Conservation (phyloP, 1,140 invertebrate species). For the Leptoteleia sp. region DNA sequence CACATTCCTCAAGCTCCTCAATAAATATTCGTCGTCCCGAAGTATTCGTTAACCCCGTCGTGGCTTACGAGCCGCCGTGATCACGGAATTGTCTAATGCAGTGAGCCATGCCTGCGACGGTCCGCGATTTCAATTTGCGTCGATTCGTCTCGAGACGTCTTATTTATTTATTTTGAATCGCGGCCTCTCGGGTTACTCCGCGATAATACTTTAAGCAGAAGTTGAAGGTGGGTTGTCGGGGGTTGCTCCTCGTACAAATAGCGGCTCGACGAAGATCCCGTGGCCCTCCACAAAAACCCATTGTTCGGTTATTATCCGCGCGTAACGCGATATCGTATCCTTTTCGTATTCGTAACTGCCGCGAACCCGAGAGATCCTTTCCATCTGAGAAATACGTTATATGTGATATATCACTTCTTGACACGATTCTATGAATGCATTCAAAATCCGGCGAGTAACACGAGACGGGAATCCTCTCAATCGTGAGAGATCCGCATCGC, state of each 20-base stretch:
- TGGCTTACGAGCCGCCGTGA: neutral
- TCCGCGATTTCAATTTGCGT: conserved; percentile 34
- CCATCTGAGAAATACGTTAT: conserved; percentile 56
- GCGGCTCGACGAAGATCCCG: too few species aligned
- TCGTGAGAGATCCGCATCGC: conserved; percentile 60
- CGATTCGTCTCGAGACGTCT: conserved; percentile 43
- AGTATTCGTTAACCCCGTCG: conserved; percentile 24
- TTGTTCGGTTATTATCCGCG: conserved; percentile 74
- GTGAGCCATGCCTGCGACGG: neutral
- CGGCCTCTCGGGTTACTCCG: conserved; percentile 68
- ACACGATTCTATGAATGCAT: conserved; percentile 63
- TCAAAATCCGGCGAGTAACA: conserved; percentile 59
- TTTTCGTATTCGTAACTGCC: conserved; percentile 60
- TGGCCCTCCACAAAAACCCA: conserved; percentile 73
- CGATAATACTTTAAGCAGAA: conserved; percentile 68
- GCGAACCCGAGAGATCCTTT: conserved; percentile 60
- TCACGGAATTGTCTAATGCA: conserved; percentile 44
- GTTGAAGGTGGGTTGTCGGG: conserved; percentile 68
- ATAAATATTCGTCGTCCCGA: conserved; percentile 41
- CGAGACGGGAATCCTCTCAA: conserved; percentile 56
- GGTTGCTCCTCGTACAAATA: conserved; percentile 68
- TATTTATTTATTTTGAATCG: conserved; percentile 56
- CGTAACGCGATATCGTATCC: conserved; percentile 74
- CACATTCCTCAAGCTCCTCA: conserved; percentile 24
- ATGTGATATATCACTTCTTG: conserved; percentile 64